Evolutionary conservation across 2,888 invertebrate genomes (phyloP).

Genomic region (Seira sanloemensis): DNA sequence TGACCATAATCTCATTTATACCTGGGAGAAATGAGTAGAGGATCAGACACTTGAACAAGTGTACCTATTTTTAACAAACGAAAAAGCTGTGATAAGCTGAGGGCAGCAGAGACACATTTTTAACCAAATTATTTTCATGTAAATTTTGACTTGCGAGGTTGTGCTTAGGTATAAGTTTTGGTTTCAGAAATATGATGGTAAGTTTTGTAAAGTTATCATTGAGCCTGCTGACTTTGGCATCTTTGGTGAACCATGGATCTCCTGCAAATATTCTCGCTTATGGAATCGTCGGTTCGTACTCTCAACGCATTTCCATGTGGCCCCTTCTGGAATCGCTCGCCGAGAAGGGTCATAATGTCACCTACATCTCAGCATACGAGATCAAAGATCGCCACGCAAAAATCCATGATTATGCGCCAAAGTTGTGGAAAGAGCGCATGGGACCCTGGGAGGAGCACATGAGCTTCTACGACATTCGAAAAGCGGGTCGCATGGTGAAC

Average conservation of each 20-base stretch:
- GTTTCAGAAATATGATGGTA: neutral
- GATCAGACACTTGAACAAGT: too few species aligned
- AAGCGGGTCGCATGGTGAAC: neutral
- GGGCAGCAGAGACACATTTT: too few species aligned
- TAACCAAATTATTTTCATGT: too few species aligned
- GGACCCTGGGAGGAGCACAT: slow-evolving; percentile 33
- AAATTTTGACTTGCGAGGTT: too few species aligned
- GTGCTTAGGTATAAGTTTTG: too few species aligned
- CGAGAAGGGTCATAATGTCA: slow-evolving; percentile 37
- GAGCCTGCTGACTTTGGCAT: neutral
- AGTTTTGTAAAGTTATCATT: neutral
- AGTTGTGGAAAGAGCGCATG: slow-evolving; percentile 31
- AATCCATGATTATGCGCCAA: slow-evolving; percentile 13
- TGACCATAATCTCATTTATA: too few species aligned
- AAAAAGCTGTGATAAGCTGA: too few species aligned
- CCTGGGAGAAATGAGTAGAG: too few species aligned
- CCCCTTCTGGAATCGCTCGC: slow-evolving; percentile 31
- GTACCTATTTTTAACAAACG: too few species aligned
- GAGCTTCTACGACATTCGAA: slow-evolving; percentile 18
- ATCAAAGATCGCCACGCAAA: slow-evolving; percentile 22
- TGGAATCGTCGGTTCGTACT: slow-evolving; percentile 16
- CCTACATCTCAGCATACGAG: slow-evolving; percentile 22
- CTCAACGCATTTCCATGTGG: slow-evolving; percentile 27
- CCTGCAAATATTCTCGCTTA: slow-evolving; percentile 33
- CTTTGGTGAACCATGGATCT: neutral